These are phyloP conservation scores for Pseudonaja textilis DNA, from an alignment of 2,113 vertebrate genomes.

Conservation along the genomic window DNA sequence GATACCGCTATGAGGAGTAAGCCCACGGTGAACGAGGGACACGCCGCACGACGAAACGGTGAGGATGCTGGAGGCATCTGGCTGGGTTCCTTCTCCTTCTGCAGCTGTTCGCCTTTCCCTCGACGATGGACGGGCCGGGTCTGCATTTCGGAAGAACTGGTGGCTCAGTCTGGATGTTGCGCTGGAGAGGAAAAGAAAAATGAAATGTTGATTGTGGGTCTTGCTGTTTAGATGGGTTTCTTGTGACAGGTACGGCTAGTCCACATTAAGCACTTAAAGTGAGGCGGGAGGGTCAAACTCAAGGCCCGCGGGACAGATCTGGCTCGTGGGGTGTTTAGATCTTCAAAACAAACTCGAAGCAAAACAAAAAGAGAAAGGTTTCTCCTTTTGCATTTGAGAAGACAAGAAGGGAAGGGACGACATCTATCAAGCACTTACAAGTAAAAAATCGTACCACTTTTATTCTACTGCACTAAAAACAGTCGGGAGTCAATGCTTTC, in stretches of 20 bases:
- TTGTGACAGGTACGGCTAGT: neutral
- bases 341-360: too few relatives aligned
- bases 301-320: too few relatives aligned
- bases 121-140: rapidly evolving
- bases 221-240: neutral
- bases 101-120: rapidly evolving
- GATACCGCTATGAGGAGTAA: slow-evolving; percentile 68
- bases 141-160: neutral
- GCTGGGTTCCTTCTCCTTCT: rapidly evolving
- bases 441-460: too few relatives aligned
- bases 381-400: too few relatives aligned
- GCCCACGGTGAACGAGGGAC: slow-evolving; percentile 74
- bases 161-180: rapidly evolving
- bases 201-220: neutral
- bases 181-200: neutral
- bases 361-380: too few relatives aligned
- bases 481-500: too few relatives aligned
- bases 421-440: too few relatives aligned
- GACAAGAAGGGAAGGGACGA: too few relatives aligned
- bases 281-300: too few relatives aligned
- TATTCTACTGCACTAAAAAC: too few relatives aligned
- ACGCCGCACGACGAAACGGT: slow-evolving; percentile 66
- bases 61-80: slow-evolving; percentile 66
- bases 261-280: neutral
- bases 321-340: too few relatives aligned